Evolutionary conservation across 2,888 invertebrate genomes (phyloP), one percentile per base, ranked within the genome.

Genomic region (Metalampra italica): DNA sequence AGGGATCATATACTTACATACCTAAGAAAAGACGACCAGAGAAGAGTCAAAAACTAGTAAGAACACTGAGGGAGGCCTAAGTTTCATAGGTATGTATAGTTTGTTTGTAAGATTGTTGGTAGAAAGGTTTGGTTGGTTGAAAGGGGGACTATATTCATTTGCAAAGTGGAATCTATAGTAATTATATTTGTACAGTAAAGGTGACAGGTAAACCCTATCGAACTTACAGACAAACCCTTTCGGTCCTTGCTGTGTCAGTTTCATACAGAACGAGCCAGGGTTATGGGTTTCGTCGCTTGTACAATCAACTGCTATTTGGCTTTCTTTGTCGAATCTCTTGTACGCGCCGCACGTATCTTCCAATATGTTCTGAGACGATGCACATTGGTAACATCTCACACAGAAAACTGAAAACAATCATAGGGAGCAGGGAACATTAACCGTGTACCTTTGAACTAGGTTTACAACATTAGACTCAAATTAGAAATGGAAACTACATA

Each of bases 241-340:
- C 0, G 98, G 98, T 51, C 98, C 95, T 76, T 98, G 98, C 67
- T 97, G 96, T 1, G 96, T 95, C 22, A 96, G 91, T 89, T 98
- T 98, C 91, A 98, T 96, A 78, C 98, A 98, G 81, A 98, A 98
- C 2, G 97, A 96, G 7, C 98, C 98, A 15, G 98, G 98, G 87
- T 96, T 96, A 59, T 96, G 92, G 38, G 97, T 97, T 78, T 98
- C 98, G 71, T 97, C 97, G 71, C 95, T 97, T 71, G 94, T 96
- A 77, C 98, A 98, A 69, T 98, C 98, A 1, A 98, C 94, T 9
- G 98, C 93, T 59, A 97, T 95, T 75, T 98, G 96, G 56, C 94
- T 92, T 11, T 94, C 92, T 63, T 91, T 93, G 74, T 98, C 95
- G 73, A 98, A 98, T 60, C 89, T 92, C 56, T 91, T 92, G 69